A percentile compares a stretch with the other conserved stretches of the same genome.
These are phyloP conservation scores for Bedellia somnulentella DNA, from an alignment of 2,888 invertebrate genomes.

Conservation along the genomic window DNA sequence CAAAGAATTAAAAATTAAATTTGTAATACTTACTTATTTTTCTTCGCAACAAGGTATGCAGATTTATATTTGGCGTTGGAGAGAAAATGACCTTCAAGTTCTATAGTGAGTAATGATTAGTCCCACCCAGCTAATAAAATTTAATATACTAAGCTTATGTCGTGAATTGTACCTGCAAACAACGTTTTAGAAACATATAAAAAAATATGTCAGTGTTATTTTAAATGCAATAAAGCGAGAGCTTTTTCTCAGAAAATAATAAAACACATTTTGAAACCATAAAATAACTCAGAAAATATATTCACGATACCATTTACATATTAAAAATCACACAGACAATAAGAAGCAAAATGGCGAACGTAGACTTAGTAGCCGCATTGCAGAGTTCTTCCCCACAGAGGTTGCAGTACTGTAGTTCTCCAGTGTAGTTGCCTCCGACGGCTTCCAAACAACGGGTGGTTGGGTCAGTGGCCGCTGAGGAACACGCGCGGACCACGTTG, in stretches of 20 bases:
- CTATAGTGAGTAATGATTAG: no score
- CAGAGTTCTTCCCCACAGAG: constrained; percentile 25
- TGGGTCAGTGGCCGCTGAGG: constrained; percentile 15
- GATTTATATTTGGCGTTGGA: no score
- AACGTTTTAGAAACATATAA: neutral
- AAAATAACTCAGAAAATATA: constrained; percentile 1
- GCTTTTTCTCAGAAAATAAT: neutral
- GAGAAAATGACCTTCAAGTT: no score
- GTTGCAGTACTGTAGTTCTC: constrained; percentile 16
- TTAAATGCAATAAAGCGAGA: neutral
- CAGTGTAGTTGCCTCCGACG: constrained; percentile 14
- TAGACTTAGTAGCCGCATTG: constrained; percentile 19
- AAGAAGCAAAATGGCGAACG: constrained; percentile 13
- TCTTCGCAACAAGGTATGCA: no score
- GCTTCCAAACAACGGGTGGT: constrained; percentile 17
- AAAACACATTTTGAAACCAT: neutral
- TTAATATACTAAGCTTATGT: no score
- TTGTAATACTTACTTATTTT: no score
- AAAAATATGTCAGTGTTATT: neutral
- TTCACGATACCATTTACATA: no score
- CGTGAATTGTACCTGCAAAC: neutral
- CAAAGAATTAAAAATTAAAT: no score
- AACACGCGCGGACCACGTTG: constrained; percentile 23
- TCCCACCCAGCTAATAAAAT: no score
- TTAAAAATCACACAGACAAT: constrained; percentile 8